phyloP scores from a whole-genome alignment of 2,113 vertebrate genomes.

The Ammodramus savannarum region DNA sequence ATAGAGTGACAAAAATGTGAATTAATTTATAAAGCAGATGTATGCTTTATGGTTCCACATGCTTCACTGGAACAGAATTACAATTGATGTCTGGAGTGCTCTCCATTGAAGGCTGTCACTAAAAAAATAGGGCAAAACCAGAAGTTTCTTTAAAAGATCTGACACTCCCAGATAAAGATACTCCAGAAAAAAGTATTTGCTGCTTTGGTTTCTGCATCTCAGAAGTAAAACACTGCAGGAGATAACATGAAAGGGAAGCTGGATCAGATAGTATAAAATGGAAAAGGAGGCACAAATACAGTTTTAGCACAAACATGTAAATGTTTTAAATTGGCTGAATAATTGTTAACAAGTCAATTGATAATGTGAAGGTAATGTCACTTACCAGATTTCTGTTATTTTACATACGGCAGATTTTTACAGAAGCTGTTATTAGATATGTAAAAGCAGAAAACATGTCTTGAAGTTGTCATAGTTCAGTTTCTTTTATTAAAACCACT shows the following conservation, averaged over 20 bases:
- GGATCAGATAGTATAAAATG: neutral
- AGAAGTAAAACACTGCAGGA: neutral
- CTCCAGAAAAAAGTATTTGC: neutral
- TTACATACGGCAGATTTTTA: neutral
- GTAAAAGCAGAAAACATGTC: neutral
- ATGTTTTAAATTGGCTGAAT: neutral
- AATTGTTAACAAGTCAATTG: neutral
- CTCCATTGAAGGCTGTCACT: neutral
- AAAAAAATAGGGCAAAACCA: neutral
- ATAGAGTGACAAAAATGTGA: neutral
- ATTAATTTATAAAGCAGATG: neutral
- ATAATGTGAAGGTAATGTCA: neutral
- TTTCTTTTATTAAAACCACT: neutral
- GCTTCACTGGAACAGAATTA: neutral
- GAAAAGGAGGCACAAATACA: neutral
- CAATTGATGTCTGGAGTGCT: neutral
- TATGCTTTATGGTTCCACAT: neutral
- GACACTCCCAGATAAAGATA: neutral
- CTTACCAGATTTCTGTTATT: neutral
- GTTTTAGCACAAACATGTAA: neutral
- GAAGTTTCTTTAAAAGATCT: neutral
- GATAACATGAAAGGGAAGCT: neutral
- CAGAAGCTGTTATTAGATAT: neutral
- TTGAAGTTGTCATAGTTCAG: neutral
- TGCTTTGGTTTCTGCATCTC: neutral